Evolutionary conservation across 2,113 vertebrate species (phyloP), one percentile per base, ranked within the genome.

Genomic region (Phoenicopterus ruber): DNA sequence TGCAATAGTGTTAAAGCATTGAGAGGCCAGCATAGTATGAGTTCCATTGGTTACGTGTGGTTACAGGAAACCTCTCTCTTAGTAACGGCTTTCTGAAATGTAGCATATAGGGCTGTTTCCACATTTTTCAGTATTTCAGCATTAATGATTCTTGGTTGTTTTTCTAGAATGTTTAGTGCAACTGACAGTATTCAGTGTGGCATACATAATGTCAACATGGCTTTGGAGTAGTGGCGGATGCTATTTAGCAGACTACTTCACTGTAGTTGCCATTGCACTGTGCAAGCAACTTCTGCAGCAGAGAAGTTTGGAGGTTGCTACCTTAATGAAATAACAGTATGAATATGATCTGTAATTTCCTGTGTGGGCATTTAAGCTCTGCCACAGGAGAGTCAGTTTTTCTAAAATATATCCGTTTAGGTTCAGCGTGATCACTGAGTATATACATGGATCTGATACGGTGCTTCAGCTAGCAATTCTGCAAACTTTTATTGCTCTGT

Each of bases 161-260:
- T 22, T 59, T 67, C 36, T 44, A 24, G 32, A 36, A 44, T 6
- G 22, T 29, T 22, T 40, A 31, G 55, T 70, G n/a, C 7, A 26
- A 11, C 31, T 10, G 50, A 6, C 49, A 9, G 2, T 21, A 12
- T 31, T n/a, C 9, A 14, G 29, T 3, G 24, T 34, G 63, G 62
- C 19, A 4, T 29, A 2, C 24, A 1, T 7, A 9, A 24, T 31
- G 55, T 40, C 34, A 18, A 2, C 7, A 0, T 11, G 46, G n/a
- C 63, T 90, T 19, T 17, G 80, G 42, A 40, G 59, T 8, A 26
- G 55, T 3, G 2, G 38, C 7, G 6, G 70, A 7, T 47, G 54
- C 54, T 28, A 2, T 29, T 55, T 11, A 20, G 36, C 28, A 17
- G 63, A 21, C 44, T 20, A 11, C 31, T 21, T 47, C 9, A 2